Evolutionary conservation across 2,797 vertebrate genomes (phyloP).

Genomic region (Molossus alvarezi): DNA sequence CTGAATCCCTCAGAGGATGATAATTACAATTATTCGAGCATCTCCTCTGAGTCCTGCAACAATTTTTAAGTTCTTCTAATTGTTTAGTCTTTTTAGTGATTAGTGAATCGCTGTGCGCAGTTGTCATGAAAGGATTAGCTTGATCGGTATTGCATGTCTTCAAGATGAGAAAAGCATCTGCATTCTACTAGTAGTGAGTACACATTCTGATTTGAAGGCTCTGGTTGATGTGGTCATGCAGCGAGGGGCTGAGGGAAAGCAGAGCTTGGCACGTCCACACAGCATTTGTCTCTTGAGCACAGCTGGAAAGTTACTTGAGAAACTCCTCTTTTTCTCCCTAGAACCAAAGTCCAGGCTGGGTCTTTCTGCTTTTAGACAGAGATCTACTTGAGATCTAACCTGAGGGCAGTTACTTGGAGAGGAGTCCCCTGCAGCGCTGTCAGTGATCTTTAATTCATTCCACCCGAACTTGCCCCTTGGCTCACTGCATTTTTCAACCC

Average conservation of each 20-base stretch:
- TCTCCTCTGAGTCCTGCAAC: background rate
- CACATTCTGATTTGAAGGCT: background rate
- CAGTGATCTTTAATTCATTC: constrained; percentile 74
- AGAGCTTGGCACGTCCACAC: background rate
- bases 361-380: constrained; percentile 61
- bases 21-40: constrained; percentile 44
- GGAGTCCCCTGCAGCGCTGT: background rate
- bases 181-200: background rate
- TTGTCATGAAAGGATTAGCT: constrained; percentile 54
- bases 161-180: background rate
- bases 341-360: constrained; percentile 26
- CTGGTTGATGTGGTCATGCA: background rate
- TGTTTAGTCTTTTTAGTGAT: background rate
- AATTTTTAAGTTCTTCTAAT: constrained; percentile 27
- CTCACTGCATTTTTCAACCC: background rate
- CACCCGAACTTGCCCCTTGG: background rate
- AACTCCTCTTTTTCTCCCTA: constrained; percentile 29
- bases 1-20: background rate
- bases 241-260: background rate
- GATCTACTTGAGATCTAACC: constrained; percentile 48
- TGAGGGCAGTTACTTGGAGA: constrained; percentile 44
- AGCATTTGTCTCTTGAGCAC: constrained; percentile 28
- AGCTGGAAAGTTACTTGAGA: constrained; percentile 42
- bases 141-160: background rate
- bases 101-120: background rate